Percentiles rank a stretch among this genome's conserved stretches.
phyloP scores from a whole-genome alignment of 1,140 invertebrate genomes.

The Babylonia areolata region DNA sequence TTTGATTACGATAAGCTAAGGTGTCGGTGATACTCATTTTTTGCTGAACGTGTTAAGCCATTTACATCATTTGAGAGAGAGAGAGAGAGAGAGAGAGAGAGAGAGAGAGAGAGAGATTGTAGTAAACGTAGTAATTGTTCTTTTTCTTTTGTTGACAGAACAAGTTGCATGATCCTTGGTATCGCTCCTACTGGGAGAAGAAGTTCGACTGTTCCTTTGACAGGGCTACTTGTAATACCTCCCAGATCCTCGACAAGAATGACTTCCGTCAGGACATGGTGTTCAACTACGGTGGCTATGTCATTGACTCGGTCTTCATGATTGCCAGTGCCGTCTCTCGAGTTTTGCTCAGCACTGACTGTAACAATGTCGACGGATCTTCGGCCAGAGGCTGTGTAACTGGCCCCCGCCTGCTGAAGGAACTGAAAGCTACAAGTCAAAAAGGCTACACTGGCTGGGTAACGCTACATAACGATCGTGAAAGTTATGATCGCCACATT shows the following conservation, averaged over 20 bases:
- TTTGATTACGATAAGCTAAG: too few relatives aligned
- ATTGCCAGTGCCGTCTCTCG: constrained; percentile 85
- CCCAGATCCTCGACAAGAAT: neutral
- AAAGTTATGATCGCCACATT: constrained; percentile 41
- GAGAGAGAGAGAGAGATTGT: too few relatives aligned
- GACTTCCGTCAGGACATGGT: neutral
- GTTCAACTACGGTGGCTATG: neutral
- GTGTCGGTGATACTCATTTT: too few relatives aligned
- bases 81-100: too few relatives aligned
- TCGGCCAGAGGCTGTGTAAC: constrained; percentile 43
- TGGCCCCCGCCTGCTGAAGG: constrained; percentile 43
- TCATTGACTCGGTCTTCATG: constrained; percentile 88
- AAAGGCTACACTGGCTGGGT: constrained; percentile 44
- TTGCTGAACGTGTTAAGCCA: too few relatives aligned
- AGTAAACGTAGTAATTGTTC: too few relatives aligned
- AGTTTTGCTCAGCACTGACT: neutral
- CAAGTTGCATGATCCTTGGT: constrained; percentile 48
- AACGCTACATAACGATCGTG: constrained; percentile 45
- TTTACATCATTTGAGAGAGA: too few relatives aligned
- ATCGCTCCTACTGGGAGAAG: constrained; percentile 53
- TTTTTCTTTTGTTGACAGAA: neutral
- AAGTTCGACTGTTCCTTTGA: constrained; percentile 41
- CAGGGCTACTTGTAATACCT: neutral
- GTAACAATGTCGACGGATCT: neutral
- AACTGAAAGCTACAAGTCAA: constrained; percentile 44